Conservation (phyloP, 2,888 invertebrate genomes). For the Marasmarcha lunaedactyla region DNA sequence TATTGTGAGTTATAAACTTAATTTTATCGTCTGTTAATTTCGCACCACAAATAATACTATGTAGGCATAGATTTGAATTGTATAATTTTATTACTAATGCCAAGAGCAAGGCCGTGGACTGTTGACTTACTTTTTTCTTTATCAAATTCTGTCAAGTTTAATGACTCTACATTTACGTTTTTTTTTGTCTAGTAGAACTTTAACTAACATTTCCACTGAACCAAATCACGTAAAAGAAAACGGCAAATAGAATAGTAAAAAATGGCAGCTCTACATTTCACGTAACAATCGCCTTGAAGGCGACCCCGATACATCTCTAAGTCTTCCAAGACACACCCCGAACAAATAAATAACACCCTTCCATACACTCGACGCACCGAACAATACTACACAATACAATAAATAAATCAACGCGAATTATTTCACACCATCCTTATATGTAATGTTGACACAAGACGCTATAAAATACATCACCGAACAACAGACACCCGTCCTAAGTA, state of each 20-base stretch:
- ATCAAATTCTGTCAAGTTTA: conserved; percentile 22
- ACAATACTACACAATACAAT: conserved; percentile 37
- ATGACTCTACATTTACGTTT: conserved; percentile 17
- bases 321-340: conserved; percentile 1
- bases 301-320: neutral
- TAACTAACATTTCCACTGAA: neutral
- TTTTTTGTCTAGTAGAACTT: neutral
- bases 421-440: conserved; percentile 53
- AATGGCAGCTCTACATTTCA: conserved; percentile 8
- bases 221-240: too few relatives aligned
- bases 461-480: conserved; percentile 62
- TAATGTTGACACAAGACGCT: conserved; percentile 65
- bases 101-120: conserved; percentile 44
- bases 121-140: conserved; percentile 30
- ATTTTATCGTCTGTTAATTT: conserved; percentile 71
- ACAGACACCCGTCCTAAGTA: conserved; percentile 48
- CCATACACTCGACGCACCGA: conserved; percentile 23
- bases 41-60: conserved; percentile 16
- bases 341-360: conserved; percentile 23
- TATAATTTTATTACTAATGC: conserved; percentile 48
- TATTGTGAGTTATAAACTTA: conserved; percentile 70
- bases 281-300: too few relatives aligned
- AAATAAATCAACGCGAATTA: conserved; percentile 62
- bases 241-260: conserved; percentile 5
- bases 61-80: conserved; percentile 59